These are phyloP conservation scores for Sinelater perroti DNA, from an alignment of 2,888 invertebrate species.

Conservation along the genomic window DNA sequence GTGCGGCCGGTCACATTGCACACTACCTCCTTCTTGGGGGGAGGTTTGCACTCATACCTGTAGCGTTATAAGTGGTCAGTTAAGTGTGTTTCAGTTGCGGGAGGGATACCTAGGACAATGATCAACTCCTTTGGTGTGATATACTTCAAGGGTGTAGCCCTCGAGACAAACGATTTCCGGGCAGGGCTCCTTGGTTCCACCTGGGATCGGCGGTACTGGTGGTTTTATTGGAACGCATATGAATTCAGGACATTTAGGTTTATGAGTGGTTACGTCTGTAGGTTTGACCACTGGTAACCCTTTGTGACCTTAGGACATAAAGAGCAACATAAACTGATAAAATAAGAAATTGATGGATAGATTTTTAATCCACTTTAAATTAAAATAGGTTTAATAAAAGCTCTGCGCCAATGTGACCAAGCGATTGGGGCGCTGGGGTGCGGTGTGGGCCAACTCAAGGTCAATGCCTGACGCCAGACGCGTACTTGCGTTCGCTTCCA, in stretches of 20 bases:
- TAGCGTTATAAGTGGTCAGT: slow-evolving; percentile 19
- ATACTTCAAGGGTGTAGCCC: slow-evolving; percentile 60
- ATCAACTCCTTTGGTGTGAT: slow-evolving; percentile 38
- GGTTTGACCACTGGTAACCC: too few species aligned
- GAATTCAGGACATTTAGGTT: slow-evolving; percentile 67
- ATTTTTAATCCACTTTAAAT: too few species aligned
- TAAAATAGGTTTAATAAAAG: too few species aligned
- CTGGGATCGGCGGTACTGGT: slow-evolving; percentile 43
- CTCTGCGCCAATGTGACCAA: too few species aligned
- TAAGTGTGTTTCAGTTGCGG: neutral
- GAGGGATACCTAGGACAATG: slow-evolving; percentile 47
- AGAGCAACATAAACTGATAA: too few species aligned
- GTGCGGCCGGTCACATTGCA: slow-evolving; percentile 80
- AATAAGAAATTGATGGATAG: too few species aligned
- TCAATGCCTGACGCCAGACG: too few species aligned
- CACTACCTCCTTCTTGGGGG: slow-evolving; percentile 70
- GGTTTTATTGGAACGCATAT: slow-evolving; percentile 65
- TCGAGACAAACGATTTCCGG: slow-evolving; percentile 66
- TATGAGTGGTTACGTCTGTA: too few species aligned
- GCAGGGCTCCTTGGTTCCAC: slow-evolving; percentile 40
- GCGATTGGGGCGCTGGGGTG: too few species aligned
- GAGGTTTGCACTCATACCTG: slow-evolving; percentile 72
- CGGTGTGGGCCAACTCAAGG: too few species aligned
- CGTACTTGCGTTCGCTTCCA: too few species aligned
- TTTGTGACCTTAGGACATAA: too few species aligned